phyloP scores from a whole-genome alignment of 2,113 vertebrate genomes.

The Willisornis vidua region DNA sequence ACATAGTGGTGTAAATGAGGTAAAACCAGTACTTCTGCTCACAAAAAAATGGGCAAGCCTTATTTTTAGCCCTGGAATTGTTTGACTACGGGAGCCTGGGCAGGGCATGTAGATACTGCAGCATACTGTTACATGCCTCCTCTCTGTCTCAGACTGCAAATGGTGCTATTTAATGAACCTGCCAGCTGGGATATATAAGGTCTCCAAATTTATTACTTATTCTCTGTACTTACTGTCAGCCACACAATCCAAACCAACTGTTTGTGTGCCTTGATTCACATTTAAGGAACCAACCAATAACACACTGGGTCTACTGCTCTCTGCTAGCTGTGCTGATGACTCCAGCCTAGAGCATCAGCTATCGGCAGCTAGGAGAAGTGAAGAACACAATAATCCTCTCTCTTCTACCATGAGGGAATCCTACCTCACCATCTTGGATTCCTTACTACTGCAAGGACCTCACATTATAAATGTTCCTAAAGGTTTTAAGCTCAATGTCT shows the following conservation, averaged over 20 bases:
- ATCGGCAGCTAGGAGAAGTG: neutral
- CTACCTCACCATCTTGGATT: fast-evolving
- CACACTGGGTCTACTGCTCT: neutral
- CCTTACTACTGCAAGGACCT: neutral
- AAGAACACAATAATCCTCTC: neutral
- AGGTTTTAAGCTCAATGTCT: neutral
- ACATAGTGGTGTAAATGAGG: neutral
- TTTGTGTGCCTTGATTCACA: neutral
- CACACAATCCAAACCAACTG: neutral
- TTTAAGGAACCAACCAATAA: neutral
- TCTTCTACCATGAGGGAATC: neutral
- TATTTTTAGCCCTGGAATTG: neutral
- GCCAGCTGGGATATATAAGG: neutral
- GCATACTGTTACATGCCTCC: neutral
- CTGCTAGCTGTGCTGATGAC: neutral
- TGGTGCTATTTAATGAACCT: neutral
- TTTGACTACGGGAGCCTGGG: neutral
- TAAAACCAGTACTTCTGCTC: neutral
- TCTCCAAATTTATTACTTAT: neutral
- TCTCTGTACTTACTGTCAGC: neutral
- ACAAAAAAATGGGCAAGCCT: neutral
- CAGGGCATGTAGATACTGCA: neutral
- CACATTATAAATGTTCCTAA: neutral
- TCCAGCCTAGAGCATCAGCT: neutral
- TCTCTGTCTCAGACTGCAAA: neutral